Evolutionary conservation across 1,140 invertebrate species (phyloP), one percentile per base, ranked within the genome.

Genomic region (Microplitis mediator): DNA sequence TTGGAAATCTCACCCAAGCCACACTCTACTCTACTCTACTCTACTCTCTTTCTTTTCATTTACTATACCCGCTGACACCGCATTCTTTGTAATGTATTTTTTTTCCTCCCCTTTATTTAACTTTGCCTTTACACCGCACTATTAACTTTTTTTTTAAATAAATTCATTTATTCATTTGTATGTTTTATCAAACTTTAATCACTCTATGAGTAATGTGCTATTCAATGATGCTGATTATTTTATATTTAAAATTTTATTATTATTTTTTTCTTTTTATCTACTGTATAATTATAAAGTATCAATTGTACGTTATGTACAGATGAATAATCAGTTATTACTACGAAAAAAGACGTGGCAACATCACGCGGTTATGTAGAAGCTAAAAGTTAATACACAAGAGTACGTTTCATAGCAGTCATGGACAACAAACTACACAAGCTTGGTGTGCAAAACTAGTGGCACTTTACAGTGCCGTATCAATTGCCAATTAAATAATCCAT

Each of bases 1-100:
- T 72, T 72, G 66, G 50, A 72, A 76, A 76, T 73, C 66, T 73
- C 45, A 69, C 63, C 45, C 45, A 56, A 70, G 34, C 51, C 23
- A 39, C 14, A 11, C 23, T 67, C 32, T 66, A 66, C 32, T 11
- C 13, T 3, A 11, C 23, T 67, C 32, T 66, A 66, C 32, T 11
- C 13, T 3, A 5, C 8, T 9, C 32, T 64, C 58, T 73, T 54
- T 23, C 14, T 11, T 14, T 64, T 51, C 64, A 52, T 32, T 4
- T 14, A 3, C 4, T 9, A n/a, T n/a, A 11, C 13, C 45, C 16
- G n/a, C n/a, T n/a, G 14, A 31, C 31, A 23, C 31, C 9, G n/a
- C 32, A 60, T 31, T 54, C 11, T 58, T 34, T 16, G 32, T 52
- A 3, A 36, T 63, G 23, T 23, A 23, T 63, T n/a, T 63, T 39